These are phyloP conservation scores for Erythrocebus patas DNA, from an alignment of 2,113 vertebrate species.

Conservation along the genomic window DNA sequence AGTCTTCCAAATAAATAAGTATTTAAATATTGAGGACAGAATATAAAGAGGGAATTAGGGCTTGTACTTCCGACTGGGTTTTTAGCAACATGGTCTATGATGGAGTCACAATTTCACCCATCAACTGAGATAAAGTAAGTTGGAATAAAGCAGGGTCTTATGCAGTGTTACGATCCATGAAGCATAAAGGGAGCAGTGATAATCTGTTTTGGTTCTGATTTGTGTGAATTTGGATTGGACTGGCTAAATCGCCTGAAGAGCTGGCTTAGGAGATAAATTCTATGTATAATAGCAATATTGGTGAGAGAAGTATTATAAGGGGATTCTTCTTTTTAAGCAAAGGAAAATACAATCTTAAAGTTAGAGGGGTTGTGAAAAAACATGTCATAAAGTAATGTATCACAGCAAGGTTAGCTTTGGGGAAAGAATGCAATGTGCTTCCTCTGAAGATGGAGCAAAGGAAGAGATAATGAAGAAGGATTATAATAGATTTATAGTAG, in stretches of 20 bases:
- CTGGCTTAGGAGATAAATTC: not conserved
- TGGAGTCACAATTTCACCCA: not conserved
- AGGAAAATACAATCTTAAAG: not conserved
- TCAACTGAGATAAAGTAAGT: not conserved
- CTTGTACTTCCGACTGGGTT: not conserved
- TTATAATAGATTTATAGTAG: not conserved
- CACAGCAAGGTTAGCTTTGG: not conserved
- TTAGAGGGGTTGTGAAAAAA: not conserved
- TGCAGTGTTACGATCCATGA: not conserved
- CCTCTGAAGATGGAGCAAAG: not conserved
- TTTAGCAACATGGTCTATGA: not conserved
- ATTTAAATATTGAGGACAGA: not conserved
- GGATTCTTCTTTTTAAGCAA: not conserved
- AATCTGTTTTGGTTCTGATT: not conserved
- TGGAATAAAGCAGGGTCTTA: not conserved
- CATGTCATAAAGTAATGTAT: not conserved
- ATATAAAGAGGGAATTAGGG: not conserved
- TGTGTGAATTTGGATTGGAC: not conserved
- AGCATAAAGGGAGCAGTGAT: not conserved
- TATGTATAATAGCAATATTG: not conserved
- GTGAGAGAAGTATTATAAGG: not conserved
- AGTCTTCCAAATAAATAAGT: not conserved
- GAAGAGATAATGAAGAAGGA: not conserved
- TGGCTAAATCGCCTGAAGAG: not conserved
- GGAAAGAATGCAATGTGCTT: not conserved